These are phyloP conservation scores for Catharus fuscescens DNA, from an alignment of 2,113 vertebrate genomes.

Conservation along the genomic window DNA sequence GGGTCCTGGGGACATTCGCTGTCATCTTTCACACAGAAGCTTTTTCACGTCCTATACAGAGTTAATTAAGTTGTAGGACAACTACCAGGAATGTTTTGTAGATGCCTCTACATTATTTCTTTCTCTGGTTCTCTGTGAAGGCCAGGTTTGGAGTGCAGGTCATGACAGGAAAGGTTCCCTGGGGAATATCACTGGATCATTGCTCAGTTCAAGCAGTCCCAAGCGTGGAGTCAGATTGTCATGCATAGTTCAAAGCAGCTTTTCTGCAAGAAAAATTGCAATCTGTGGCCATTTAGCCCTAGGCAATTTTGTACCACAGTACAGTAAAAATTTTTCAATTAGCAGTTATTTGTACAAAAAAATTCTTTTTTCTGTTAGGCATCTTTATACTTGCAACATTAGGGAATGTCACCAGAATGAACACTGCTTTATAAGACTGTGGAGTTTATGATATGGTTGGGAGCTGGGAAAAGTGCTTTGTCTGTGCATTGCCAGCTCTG, in stretches of 20 bases:
- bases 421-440: background rate
- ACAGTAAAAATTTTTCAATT: background rate
- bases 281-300: background rate
- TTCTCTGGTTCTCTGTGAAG: background rate
- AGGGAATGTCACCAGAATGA: background rate
- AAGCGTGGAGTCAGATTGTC: background rate
- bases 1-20: background rate
- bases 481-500: background rate
- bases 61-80: background rate
- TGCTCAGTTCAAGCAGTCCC: background rate
- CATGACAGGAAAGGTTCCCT: background rate
- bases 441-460: background rate
- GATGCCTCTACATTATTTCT: background rate
- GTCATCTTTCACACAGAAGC: background rate
- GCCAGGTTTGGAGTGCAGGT: background rate
- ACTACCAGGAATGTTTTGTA: background rate
- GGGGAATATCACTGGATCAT: background rate
- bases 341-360: background rate
- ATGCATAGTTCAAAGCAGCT: background rate
- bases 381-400: background rate
- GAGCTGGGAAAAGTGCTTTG: background rate
- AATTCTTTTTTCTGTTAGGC: background rate
- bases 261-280: background rate
- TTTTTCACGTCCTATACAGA: background rate
- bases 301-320: background rate